Percentiles rank a stretch among this genome's conserved stretches.
These are phyloP conservation scores for Glossosoma conforme DNA, from an alignment of 1,140 invertebrate species.

Conservation along the genomic window DNA sequence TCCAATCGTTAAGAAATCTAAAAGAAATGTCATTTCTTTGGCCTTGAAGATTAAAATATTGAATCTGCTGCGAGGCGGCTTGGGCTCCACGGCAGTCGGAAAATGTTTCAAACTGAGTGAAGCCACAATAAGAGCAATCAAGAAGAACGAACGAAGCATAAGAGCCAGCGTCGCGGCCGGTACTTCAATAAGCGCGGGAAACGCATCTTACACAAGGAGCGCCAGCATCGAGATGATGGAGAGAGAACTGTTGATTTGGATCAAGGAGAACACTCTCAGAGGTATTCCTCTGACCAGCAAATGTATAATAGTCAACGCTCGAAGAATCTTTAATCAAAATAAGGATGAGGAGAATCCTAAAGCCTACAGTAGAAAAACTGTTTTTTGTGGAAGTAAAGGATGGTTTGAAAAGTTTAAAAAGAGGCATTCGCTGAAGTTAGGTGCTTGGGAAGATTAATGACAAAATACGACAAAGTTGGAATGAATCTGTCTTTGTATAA, in stretches of 20 bases:
- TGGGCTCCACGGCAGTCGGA: background rate
- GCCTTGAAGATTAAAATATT: constrained; percentile 1
- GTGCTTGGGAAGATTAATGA: too few species aligned
- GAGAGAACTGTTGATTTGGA: background rate
- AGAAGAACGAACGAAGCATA: constrained; percentile 4
- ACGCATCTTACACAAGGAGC: background rate
- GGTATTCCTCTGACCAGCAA: background rate
- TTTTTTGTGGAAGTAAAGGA: background rate
- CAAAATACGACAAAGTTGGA: too few species aligned
- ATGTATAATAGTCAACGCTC: background rate
- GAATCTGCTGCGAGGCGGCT: background rate
- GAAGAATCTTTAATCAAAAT: background rate
- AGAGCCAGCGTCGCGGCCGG: background rate
- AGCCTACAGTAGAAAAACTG: background rate
- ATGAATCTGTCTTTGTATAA: too few species aligned
- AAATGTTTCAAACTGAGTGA: constrained; percentile 1
- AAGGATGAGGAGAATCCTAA: background rate
- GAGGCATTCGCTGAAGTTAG: background rate
- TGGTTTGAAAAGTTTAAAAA: background rate
- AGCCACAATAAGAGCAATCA: constrained; percentile 6
- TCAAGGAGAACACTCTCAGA: background rate
- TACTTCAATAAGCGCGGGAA: background rate
- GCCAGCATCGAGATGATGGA: background rate
- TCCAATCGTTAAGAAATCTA: background rate
- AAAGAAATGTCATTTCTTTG: background rate